A percentile compares a stretch with the other conserved stretches of the same genome.
These are phyloP conservation scores for Charanyca ferruginea DNA, from an alignment of 2,888 invertebrate species.

Conservation along the genomic window DNA sequence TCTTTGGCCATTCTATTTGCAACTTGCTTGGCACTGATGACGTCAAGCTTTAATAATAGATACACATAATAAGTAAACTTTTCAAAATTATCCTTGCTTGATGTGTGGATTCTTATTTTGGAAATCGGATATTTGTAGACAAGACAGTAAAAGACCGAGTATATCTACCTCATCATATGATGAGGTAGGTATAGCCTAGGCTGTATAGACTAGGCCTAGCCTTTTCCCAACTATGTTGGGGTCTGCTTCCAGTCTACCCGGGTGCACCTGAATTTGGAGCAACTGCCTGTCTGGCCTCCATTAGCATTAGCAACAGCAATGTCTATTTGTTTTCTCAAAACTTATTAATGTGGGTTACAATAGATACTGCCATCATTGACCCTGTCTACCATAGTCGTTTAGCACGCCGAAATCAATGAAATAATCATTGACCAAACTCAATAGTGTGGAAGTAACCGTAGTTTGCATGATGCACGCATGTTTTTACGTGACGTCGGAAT, in stretches of 20 bases:
- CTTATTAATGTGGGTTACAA: too few species aligned
- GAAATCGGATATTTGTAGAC: slow-evolving; percentile 9
- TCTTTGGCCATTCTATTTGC: slow-evolving; percentile 31
- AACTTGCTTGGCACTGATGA: slow-evolving; percentile 16
- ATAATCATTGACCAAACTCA: neutral
- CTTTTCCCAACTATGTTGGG: too few species aligned
- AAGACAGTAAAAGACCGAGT: neutral
- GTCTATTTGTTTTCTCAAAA: neutral
- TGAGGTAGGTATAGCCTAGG: too few species aligned
- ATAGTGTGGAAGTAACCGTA: slow-evolving; percentile 25
- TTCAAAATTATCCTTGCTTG: slow-evolving; percentile 18
- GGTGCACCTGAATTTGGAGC: too few species aligned
- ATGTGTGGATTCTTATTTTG: slow-evolving; percentile 14
- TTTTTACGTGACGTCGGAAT: slow-evolving; percentile 49
- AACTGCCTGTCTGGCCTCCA: too few species aligned
- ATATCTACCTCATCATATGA: too few species aligned
- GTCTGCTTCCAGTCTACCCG: too few species aligned
- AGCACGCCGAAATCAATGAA: neutral
- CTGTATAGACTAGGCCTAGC: too few species aligned
- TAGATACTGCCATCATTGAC: neutral
- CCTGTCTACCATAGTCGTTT: neutral
- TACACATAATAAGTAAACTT: slow-evolving; percentile 28
- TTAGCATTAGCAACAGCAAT: neutral
- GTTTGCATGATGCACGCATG: slow-evolving; percentile 45
- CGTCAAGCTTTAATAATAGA: slow-evolving; percentile 33